Conservation (phyloP, 2,797 vertebrate species). For the Hapalemur alaotrensis region DNA sequence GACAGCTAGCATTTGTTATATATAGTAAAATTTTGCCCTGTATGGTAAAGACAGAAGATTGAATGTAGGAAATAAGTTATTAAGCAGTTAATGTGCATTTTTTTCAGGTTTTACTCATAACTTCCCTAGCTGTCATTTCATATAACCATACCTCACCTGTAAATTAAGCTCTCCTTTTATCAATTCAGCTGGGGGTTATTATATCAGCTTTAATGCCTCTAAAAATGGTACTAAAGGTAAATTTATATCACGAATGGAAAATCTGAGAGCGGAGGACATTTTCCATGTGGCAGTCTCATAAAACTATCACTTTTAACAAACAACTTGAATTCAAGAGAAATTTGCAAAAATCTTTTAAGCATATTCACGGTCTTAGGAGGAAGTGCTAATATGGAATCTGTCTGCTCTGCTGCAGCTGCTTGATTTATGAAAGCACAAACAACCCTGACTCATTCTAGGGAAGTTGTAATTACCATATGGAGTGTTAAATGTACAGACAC, state of each 20-base stretch:
- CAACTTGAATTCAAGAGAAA: conserved; percentile 45
- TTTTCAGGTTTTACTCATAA: conserved; percentile 58
- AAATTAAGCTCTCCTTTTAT: conserved; percentile 72
- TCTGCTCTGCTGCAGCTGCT: conserved; percentile 71
- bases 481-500: conserved; percentile 68
- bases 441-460: conserved; percentile 72
- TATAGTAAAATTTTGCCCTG: conserved; percentile 36
- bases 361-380: conserved; percentile 55
- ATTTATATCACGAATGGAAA: conserved; percentile 56
- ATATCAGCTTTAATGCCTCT: conserved; percentile 56
- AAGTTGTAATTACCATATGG: conserved; percentile 75
- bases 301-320: conserved; percentile 77
- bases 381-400: conserved; percentile 71
- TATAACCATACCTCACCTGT: conserved; percentile 58
- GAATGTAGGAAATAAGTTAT: conserved; percentile 67
- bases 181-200: conserved; percentile 65
- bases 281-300: conserved; percentile 75
- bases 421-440: conserved; percentile 73
- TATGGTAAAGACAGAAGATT: conserved; percentile 55
- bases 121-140: conserved; percentile 65
- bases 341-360: conserved; percentile 66
- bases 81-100: not conserved
- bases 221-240: conserved; percentile 59
- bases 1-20: conserved; percentile 34
- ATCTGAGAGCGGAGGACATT: conserved; percentile 65